phyloP scores from a whole-genome alignment of 1,140 invertebrate genomes.

The Octopus sinensis region DNA sequence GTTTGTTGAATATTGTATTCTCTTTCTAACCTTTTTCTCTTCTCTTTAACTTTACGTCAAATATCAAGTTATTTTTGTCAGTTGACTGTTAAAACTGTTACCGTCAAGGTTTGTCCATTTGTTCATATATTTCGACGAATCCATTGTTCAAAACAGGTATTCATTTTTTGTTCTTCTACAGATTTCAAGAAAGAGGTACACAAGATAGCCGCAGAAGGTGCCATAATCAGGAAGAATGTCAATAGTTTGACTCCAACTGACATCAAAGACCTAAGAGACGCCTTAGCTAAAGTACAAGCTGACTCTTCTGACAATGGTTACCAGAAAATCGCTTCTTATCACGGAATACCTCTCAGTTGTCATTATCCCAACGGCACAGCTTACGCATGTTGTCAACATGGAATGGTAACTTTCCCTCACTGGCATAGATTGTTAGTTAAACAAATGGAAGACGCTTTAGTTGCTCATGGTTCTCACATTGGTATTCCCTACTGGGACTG shows the following conservation, averaged over 20 bases:
- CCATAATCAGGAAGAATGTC: background rate
- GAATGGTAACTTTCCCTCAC: slow-evolving; percentile 31
- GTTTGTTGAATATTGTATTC: no score
- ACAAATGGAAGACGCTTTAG: slow-evolving; percentile 28
- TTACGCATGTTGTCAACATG: slow-evolving; percentile 31
- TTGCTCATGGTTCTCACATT: slow-evolving; percentile 22
- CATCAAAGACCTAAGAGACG: background rate
- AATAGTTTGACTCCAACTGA: background rate
- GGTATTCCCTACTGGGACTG: slow-evolving; percentile 37
- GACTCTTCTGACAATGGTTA: slow-evolving; percentile 31
- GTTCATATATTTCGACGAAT: no score
- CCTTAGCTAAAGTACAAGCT: slow-evolving; percentile 24
- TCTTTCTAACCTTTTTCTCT: no score
- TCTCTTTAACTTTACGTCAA: no score
- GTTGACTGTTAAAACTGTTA: no score
- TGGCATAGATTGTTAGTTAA: slow-evolving; percentile 33
- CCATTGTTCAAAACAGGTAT: no score
- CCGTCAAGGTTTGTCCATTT: no score
- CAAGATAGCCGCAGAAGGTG: no score
- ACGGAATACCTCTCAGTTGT: slow-evolving; percentile 29
- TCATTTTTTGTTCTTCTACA: no score
- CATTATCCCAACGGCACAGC: slow-evolving; percentile 20
- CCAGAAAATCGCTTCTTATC: slow-evolving; percentile 32
- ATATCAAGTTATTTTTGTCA: no score
- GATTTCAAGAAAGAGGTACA: no score